Conservation (phyloP, 2,797 vertebrate species). For the Cottoperca gobio region DNA sequence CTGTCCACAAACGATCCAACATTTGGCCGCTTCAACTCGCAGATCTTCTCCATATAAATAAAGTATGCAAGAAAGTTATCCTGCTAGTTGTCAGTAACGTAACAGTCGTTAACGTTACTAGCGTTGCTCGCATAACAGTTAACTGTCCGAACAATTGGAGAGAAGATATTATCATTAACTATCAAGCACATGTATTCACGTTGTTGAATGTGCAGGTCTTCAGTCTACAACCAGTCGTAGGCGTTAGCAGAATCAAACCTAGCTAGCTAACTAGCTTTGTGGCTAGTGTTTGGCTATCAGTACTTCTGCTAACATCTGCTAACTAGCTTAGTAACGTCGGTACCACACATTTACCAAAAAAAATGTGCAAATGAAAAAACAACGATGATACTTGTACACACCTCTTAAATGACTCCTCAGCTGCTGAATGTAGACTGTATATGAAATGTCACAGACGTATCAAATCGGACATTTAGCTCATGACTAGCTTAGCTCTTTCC, state of each 20-base stretch:
- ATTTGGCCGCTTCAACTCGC: not conserved
- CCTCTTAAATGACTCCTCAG: conserved; percentile 35
- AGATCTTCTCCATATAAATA: not conserved
- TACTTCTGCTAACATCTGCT: not conserved
- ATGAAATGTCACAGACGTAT: not conserved
- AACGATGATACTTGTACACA: conserved; percentile 15
- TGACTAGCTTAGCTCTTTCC: conserved; percentile 17
- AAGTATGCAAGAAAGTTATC: not conserved
- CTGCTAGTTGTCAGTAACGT: too few relatives aligned
- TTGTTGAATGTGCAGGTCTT: accelerated
- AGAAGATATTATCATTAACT: not conserved
- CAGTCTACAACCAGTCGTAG: not conserved
- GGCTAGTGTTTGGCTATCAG: conserved; percentile 3
- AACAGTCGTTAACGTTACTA: too few relatives aligned
- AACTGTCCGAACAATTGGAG: accelerated
- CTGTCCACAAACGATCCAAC: not conserved
- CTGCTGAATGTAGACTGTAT: not conserved
- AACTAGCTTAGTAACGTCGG: not conserved
- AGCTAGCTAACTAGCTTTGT: conserved; percentile 21
- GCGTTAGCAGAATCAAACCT: not conserved
- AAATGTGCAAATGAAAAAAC: accelerated
- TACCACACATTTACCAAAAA: not conserved
- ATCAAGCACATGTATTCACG: accelerated
- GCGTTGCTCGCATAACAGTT: too few relatives aligned
- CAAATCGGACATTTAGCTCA: conserved; percentile 29